Base-by-base conservation (phyloP, 1,140 invertebrate species). In the Conus betulinus region DNA sequence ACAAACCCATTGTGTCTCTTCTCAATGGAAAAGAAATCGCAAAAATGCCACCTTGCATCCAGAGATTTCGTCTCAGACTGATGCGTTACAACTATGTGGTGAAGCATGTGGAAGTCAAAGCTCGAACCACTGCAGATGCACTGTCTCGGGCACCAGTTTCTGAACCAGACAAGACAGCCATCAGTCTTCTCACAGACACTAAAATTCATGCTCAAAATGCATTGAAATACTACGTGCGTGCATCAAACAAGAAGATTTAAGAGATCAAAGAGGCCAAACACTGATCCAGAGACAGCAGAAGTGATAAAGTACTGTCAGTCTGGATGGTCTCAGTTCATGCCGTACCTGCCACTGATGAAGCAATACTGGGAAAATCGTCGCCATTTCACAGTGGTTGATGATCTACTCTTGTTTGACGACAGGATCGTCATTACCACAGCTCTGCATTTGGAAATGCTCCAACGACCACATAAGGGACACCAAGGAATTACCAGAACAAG, bases 301-400 rank as follows among this genome's bases (percentile, higher is more conserved):
- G n/a, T 88, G n/a, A 55, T 15, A 7, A n/a, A 17, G 1, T 60
- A 85, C 23, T 85, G 25, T 5, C 10, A 20, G 10, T 1, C 17
- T 27, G 82, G 88, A 20, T 88, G 87, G 82, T 79, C 79, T 13
- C 15, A 13, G 23, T n/a, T 63, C 55, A 57, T 13, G 2, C 25
- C 74, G 3, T 4, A 78, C 53, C 87, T 76, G 4, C 23, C n/a
- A 51, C 3, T n/a, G 57, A 5, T 87, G 6, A 89, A 57, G 27
- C 55, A 23, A 57, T 91, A 89, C 79, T 90, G 20, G 57, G n/a
- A 57, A 25, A 87, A 53, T 83, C 5, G 81, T 57, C 89, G 90
- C 52, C 85, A 90, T 60, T 74, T 89, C 15, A 84, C 90, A 79
- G n/a, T n/a, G n/a, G n/a, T n/a, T n/a, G n/a, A n/a, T n/a, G n/a